These are phyloP conservation scores for Sinohyriopsis cumingii DNA, from an alignment of 2,888 invertebrate species.

Conservation along the genomic window DNA sequence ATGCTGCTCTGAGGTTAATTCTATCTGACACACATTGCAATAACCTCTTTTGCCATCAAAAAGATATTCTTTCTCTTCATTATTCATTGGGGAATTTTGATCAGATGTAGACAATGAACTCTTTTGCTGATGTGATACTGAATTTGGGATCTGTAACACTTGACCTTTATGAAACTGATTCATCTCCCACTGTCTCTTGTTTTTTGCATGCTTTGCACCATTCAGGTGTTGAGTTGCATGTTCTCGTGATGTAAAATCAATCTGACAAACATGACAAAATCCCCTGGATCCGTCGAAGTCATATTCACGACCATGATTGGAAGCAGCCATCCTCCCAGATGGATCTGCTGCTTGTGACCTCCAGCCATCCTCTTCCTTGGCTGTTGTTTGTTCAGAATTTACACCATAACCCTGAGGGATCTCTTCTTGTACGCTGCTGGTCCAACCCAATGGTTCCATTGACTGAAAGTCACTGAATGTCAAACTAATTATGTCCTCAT, in stretches of 20 bases:
- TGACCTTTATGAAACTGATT: too few relatives aligned
- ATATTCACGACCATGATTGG: conserved; percentile 6
- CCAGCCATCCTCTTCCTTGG: too few relatives aligned
- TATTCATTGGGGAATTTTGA: too few relatives aligned
- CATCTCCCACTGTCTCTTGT: too few relatives aligned
- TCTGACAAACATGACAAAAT: conserved; percentile 31
- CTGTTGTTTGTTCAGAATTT: not conserved
- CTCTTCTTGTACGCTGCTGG: too few relatives aligned
- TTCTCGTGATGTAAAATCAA: conserved; percentile 32
- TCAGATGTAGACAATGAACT: not conserved
- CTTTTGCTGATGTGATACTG: not conserved
- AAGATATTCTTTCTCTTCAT: conserved; percentile 19
- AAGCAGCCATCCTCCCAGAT: too few relatives aligned
- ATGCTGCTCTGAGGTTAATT: conserved; percentile 37
- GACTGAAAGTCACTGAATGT: too few relatives aligned
- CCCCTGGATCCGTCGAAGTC: conserved; percentile 32
- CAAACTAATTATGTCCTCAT: too few relatives aligned
- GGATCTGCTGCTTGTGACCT: too few relatives aligned
- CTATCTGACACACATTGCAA: conserved; percentile 43
- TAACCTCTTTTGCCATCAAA: conserved; percentile 26
- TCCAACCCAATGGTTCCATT: too few relatives aligned
- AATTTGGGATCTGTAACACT: too few relatives aligned
- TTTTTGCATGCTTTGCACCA: conserved; percentile 30
- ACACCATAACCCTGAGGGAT: too few relatives aligned
- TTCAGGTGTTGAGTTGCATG: conserved; percentile 35